A percentile compares a stretch with the other conserved stretches of the same genome.
Evolutionary conservation across 2,113 vertebrate genomes (phyloP).

Genomic region (Phasianus colchicus): DNA sequence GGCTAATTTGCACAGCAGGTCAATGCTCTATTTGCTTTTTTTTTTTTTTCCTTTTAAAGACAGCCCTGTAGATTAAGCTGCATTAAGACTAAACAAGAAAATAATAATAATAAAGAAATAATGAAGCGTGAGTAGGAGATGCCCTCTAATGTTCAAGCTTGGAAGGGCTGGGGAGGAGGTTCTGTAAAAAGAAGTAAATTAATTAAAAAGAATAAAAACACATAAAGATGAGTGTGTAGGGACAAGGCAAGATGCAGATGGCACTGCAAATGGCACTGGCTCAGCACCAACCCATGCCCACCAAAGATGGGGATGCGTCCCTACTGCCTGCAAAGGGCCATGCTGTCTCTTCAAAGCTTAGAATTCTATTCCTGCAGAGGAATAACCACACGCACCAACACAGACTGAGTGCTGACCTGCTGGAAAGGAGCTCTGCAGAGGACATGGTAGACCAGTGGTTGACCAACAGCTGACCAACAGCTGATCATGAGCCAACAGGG

Average conservation of each 20-base stretch:
- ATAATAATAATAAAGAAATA: too few species aligned
- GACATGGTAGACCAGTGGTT: too few species aligned
- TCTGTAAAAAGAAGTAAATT: background rate
- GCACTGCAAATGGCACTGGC: background rate
- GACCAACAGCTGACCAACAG: too few species aligned
- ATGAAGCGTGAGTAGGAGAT: slow-evolving; percentile 57
- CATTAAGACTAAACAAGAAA: slow-evolving; percentile 33
- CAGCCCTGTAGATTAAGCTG: slow-evolving; percentile 52
- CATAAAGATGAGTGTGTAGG: rapidly evolving
- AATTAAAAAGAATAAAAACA: background rate
- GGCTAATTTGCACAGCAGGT: slow-evolving; percentile 77
- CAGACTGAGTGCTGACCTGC: background rate
- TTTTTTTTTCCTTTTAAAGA: slow-evolving; percentile 25
- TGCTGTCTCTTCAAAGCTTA: background rate
- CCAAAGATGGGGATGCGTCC: background rate
- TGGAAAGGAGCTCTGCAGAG: background rate
- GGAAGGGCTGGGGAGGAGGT: background rate
- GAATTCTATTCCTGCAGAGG: background rate
- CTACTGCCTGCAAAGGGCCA: background rate
- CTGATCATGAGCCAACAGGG: background rate
- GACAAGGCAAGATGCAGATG: rapidly evolving
- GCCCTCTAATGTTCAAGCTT: slow-evolving; percentile 69
- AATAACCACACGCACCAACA: background rate
- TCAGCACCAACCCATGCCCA: background rate
- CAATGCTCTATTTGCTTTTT: slow-evolving; percentile 64